phyloP scores from a whole-genome alignment of 2,797 vertebrate genomes.

The Sebastes kiyomatsui region DNA sequence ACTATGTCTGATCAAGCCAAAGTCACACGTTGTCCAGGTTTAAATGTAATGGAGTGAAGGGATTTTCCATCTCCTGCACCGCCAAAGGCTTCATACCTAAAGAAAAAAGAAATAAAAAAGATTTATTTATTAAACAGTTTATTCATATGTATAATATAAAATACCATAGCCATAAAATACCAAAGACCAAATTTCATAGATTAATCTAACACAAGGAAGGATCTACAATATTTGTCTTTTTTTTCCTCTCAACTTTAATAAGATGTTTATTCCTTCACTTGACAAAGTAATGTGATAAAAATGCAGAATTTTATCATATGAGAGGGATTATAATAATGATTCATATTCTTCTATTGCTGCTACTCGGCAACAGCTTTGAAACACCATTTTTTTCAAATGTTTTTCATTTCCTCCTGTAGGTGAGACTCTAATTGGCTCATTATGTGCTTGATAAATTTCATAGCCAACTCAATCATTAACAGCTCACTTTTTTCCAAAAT shows the following conservation, averaged over 20 bases:
- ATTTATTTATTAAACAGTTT: not conserved
- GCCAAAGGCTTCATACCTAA: slow-evolving; percentile 90
- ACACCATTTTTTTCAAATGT: slow-evolving; percentile 17
- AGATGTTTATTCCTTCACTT: not conserved
- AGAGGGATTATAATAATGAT: not conserved
- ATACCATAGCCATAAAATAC: not conserved
- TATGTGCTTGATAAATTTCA: slow-evolving; percentile 8
- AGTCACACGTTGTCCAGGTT: slow-evolving; percentile 91
- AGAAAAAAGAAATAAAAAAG: slow-evolving; percentile 18
- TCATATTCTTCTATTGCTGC: not conserved
- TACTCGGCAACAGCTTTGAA: not conserved
- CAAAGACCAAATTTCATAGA: not conserved
- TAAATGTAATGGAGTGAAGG: slow-evolving; percentile 73
- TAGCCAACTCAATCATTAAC: not conserved
- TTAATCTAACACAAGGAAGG: not conserved
- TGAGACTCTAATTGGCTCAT: slow-evolving; percentile 10
- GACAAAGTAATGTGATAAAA: slow-evolving; percentile 14
- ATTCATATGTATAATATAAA: not conserved
- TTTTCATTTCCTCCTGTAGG: slow-evolving; percentile 10
- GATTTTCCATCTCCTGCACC: slow-evolving; percentile 82
- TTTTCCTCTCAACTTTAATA: not conserved
- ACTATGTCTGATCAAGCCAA: slow-evolving; percentile 82
- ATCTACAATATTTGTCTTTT: not conserved
- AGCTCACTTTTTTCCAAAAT: not conserved
- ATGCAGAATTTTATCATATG: not conserved